Base-by-base conservation (phyloP, 2,113 vertebrate species). In the Thinocorus orbignyianus region DNA sequence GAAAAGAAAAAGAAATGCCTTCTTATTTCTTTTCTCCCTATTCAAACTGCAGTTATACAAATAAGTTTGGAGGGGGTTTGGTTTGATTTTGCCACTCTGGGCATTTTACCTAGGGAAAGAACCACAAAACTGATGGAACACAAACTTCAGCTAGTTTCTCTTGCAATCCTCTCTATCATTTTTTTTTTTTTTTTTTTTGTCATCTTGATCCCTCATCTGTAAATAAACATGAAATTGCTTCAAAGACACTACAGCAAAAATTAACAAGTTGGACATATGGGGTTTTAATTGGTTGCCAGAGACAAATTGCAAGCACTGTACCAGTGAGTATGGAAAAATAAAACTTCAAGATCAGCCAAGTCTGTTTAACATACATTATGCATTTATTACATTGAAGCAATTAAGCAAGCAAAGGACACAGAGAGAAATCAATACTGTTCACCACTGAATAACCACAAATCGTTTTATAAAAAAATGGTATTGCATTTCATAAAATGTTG, bases 381-480 rank as follows among this genome's bases (percentile, higher is more conserved):
- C 52, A 51, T 70, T 93, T 91, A 41, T 73, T 82, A 74, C 88
- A 64, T 44, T 46, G 81, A 91, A 92, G 86, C 73, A 96, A 92
- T 72, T 22, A 35, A 95, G 66, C 93, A 95, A 94, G 69, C 49
- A 95, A 76, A n/a, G 79, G 58, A 90, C 81, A 97, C 49, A 88
- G 42, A 86, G 72, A 87, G 62, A 97, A 97, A 96, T 96, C 97
- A 93, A 97, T 97, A 95, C 39, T 58, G n/a, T 74, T 96, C 30
- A 35, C 64, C 2, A 3, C 86, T 96, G 95, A 96, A 95, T 95
- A 97, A 94, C 24, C 60, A 91, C 93, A 93, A 93, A 96, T 90
- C 26, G 70, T 97, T 96, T 96, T 16, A 93, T 93, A 28, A 90
- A 77, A 76, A 80, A 95, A 86, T 71, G 79, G 22, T 64, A 83